A percentile compares a stretch with the other conserved stretches of the same genome.
Evolutionary conservation across 2,797 vertebrate species (phyloP).

Genomic region (Micropoecilia bifurca): DNA sequence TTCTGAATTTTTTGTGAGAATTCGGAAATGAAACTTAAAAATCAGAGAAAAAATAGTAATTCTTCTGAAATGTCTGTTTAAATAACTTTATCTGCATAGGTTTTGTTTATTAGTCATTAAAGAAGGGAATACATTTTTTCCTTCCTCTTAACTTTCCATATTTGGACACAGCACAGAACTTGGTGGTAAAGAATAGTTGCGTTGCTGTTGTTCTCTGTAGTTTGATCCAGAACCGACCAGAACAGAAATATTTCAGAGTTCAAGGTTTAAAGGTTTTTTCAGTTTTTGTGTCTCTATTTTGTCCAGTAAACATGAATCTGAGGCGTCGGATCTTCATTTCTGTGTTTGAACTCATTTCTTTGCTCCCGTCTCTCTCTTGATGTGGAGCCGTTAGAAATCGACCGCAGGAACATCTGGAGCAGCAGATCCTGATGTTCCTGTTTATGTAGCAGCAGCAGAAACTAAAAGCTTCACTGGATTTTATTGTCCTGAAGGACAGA

Average conservation of each 20-base stretch:
- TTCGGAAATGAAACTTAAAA: too few species aligned
- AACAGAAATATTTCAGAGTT: background rate
- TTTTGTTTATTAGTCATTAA: too few species aligned
- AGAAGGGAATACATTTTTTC: background rate
- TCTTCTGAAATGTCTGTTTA: too few species aligned
- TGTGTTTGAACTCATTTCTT: background rate
- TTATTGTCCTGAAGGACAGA: background rate
- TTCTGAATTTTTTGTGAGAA: too few species aligned
- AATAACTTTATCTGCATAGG: too few species aligned
- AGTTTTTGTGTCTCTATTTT: too few species aligned
- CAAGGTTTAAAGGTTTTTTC: too few species aligned
- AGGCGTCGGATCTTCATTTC: background rate
- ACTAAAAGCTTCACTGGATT: background rate
- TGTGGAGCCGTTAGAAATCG: background rate
- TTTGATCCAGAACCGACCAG: background rate
- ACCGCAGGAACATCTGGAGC: background rate
- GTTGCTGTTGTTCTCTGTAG: background rate
- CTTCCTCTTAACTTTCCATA: background rate
- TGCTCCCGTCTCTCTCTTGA: too few species aligned
- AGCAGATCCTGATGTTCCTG: constrained; percentile 1
- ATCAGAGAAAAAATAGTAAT: too few species aligned
- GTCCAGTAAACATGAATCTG: background rate
- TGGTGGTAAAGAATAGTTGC: background rate
- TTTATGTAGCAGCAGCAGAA: background rate
- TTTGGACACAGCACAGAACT: background rate